phyloP scores from a whole-genome alignment of 2,797 vertebrate genomes.

The Adrianichthys oophorus region DNA sequence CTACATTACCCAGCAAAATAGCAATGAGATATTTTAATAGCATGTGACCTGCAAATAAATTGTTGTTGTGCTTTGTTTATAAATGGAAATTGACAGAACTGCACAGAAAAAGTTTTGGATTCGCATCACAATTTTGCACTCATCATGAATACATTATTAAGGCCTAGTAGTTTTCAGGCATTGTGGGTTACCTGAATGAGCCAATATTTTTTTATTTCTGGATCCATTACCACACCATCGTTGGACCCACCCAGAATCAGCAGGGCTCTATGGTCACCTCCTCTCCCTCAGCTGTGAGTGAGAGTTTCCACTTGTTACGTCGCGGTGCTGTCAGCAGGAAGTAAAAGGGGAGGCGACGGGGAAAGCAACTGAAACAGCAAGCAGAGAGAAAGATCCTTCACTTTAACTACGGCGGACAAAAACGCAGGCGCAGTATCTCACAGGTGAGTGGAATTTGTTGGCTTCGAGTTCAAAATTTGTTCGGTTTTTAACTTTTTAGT shows the following conservation, averaged over 20 bases:
- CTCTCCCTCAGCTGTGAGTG: conserved; percentile 47
- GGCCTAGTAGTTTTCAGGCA: neutral
- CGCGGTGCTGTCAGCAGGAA: conserved; percentile 55
- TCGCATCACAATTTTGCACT: no score
- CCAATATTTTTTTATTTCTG: neutral
- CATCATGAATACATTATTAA: no score
- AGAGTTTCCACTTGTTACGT: conserved; percentile 69
- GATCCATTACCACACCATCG: conserved; percentile 16
- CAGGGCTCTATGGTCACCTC: conserved; percentile 40
- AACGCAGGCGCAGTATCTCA: conserved; percentile 1
- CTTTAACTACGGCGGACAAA: conserved; percentile 63
- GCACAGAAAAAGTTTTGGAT: no score
- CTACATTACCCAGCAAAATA: neutral
- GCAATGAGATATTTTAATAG: neutral
- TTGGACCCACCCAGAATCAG: conserved; percentile 45
- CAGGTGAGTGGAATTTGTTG: conserved; percentile 59
- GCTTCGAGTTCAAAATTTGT: conserved; percentile 1
- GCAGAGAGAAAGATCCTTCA: conserved; percentile 40
- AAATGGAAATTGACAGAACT: no score
- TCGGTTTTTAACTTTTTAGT: neutral
- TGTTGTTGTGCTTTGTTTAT: no score
- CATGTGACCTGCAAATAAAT: no score
- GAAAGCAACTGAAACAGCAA: conserved; percentile 33
- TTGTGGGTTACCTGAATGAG: no score
- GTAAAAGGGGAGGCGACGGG: conserved; percentile 40